Conservation (phyloP, 2,888 invertebrate genomes). For the Megamerina dolium region DNA sequence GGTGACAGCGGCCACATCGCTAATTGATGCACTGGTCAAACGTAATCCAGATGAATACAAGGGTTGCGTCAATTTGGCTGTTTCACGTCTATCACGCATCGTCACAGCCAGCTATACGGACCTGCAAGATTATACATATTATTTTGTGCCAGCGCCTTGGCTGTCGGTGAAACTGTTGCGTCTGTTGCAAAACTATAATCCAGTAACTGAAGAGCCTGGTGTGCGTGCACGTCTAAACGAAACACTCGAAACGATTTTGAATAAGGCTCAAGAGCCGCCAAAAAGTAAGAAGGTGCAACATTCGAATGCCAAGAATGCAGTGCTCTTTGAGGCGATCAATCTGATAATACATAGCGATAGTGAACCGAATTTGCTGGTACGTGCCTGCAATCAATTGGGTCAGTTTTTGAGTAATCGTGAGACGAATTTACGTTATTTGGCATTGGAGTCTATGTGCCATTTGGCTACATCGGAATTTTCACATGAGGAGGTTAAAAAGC, state of each 20-base stretch:
- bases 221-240: constrained; percentile 94
- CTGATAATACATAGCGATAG: constrained; percentile 98
- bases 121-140: constrained; percentile 99
- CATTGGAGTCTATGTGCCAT: constrained; percentile 98
- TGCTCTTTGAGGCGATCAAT: constrained; percentile 98
- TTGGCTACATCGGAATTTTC: constrained; percentile 98
- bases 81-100: constrained; percentile 93
- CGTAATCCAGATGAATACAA: constrained; percentile 99
- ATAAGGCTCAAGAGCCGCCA: constrained; percentile 98
- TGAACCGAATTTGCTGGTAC: constrained; percentile 91
- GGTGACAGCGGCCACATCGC: constrained; percentile 95
- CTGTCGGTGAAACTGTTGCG: constrained; percentile 94
- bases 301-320: constrained; percentile 99
- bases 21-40: constrained; percentile 97
- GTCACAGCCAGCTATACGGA: constrained; percentile 99
- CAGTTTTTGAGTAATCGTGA: constrained; percentile 96
- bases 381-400: constrained; percentile 97
- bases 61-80: constrained; percentile 96
- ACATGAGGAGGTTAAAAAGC: constrained; percentile 99
- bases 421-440: constrained; percentile 95
- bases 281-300: constrained; percentile 99
- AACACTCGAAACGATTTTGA: constrained; percentile 95
- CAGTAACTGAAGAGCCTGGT: constrained; percentile 93
- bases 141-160: constrained; percentile 99
- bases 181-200: constrained; percentile 95